Conservation (phyloP, 1,140 invertebrate genomes). For the Bradysia coprophila region DNA sequence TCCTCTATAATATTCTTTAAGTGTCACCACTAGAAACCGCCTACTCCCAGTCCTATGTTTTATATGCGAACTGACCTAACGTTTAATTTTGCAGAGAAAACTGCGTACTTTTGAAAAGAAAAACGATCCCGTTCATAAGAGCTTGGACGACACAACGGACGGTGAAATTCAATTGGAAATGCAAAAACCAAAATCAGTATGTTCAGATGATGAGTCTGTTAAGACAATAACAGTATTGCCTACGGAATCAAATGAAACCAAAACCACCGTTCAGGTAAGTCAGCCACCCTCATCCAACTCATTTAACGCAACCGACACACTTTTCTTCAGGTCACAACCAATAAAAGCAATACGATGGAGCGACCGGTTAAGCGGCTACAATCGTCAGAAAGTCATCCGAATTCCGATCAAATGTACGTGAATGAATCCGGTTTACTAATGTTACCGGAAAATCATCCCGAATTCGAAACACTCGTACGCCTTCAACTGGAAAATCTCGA, state of each 20-base stretch:
- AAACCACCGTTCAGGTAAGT: slow-evolving; percentile 7
- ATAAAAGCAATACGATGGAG: slow-evolving; percentile 7
- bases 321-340: slow-evolving; percentile 5
- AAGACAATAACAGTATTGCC: slow-evolving; percentile 2
- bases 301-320: slow-evolving; percentile 9
- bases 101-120: slow-evolving; percentile 48
- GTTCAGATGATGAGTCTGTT: slow-evolving; percentile 5
- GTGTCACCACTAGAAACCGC: too few relatives aligned
- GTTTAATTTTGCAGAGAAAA: slow-evolving; percentile 50
- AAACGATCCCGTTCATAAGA: slow-evolving; percentile 30
- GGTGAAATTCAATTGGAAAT: slow-evolving; percentile 11
- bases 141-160: slow-evolving; percentile 27
- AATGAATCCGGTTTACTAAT: slow-evolving; percentile 18
- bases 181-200: not conserved
- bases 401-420: not conserved
- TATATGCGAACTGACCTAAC: too few relatives aligned
- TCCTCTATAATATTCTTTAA: too few relatives aligned
- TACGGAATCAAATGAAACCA: slow-evolving; percentile 3
- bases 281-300: not conserved
- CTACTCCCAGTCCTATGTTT: too few relatives aligned
- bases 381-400: not conserved
- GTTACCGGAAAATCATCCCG: slow-evolving; percentile 19
- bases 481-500: slow-evolving; percentile 45
- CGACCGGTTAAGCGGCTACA: slow-evolving; percentile 8
- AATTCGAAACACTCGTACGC: slow-evolving; percentile 33